Evolutionary conservation across 2,888 invertebrate species (phyloP).

Genomic region (Lottia gigantea): DNA sequence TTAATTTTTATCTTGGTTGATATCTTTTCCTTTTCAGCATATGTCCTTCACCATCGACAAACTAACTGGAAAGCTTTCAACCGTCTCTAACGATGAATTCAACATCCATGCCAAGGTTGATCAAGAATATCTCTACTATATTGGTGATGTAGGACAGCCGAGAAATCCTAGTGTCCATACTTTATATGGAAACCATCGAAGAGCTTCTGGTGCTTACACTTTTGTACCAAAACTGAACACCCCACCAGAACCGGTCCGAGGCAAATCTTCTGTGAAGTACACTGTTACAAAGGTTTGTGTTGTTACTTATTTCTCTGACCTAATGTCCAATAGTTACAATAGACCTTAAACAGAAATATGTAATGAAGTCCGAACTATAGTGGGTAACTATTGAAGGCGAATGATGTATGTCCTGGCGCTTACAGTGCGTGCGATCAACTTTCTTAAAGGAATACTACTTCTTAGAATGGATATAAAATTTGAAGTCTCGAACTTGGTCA

Average conservation of each 20-base stretch:
- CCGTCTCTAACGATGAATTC: constrained; percentile 63
- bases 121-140: constrained; percentile 74
- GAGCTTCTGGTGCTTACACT: constrained; percentile 91
- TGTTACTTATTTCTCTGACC: too few species aligned
- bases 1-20: not conserved
- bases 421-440: too few species aligned
- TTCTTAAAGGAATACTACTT: too few species aligned
- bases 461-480: too few species aligned
- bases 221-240: constrained; percentile 64
- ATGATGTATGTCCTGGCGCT: too few species aligned
- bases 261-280: not conserved
- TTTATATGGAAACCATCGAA: constrained; percentile 15
- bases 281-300: not conserved
- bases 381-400: too few species aligned
- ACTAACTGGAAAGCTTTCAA: constrained; percentile 72
- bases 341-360: too few species aligned
- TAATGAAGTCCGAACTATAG: too few species aligned
- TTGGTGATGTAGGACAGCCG: constrained; percentile 78
- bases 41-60: constrained; percentile 71
- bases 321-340: too few species aligned
- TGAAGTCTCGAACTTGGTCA: too few species aligned
- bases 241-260: constrained; percentile 15
- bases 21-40: constrained; percentile 53
- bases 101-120: constrained; percentile 60
- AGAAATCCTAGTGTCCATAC: constrained; percentile 71